Evolutionary conservation across 2,797 vertebrate species (phyloP).

Genomic region (Sebastes iracundus): DNA sequence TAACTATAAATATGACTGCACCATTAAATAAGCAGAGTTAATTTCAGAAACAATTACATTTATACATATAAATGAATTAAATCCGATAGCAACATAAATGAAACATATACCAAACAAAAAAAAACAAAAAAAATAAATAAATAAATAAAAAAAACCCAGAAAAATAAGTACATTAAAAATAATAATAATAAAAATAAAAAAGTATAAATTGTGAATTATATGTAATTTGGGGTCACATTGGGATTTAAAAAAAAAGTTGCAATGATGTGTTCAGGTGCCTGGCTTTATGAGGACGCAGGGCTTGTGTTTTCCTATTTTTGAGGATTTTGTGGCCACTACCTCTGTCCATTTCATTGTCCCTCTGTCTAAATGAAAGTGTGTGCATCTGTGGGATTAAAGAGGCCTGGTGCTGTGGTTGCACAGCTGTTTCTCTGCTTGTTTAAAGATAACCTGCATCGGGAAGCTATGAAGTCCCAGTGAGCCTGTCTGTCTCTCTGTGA

Average conservation of each 20-base stretch:
- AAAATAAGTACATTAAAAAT: no score
- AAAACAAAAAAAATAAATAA: no score
- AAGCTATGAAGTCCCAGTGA: constrained; percentile 42
- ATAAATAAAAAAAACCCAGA: no score
- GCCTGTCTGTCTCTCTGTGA: constrained; percentile 45
- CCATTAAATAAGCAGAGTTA: no score
- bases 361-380: constrained; percentile 55
- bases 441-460: constrained; percentile 71
- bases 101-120: no score
- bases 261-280: not conserved
- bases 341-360: constrained; percentile 52
- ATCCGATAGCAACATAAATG: no score
- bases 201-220: no score
- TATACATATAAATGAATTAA: no score
- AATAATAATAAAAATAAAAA: no score
- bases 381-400: constrained; percentile 72
- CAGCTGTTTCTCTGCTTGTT: constrained; percentile 71
- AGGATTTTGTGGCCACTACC: constrained; percentile 5
- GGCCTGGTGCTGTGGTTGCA: constrained; percentile 58
- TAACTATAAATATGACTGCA: no score
- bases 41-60: no score
- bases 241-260: not conserved
- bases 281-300: not conserved
- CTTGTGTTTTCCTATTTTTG: constrained; percentile 15
- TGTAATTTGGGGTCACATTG: no score